These are phyloP conservation scores for Calameuta filiformis DNA, from an alignment of 2,888 invertebrate genomes.

Conservation along the genomic window DNA sequence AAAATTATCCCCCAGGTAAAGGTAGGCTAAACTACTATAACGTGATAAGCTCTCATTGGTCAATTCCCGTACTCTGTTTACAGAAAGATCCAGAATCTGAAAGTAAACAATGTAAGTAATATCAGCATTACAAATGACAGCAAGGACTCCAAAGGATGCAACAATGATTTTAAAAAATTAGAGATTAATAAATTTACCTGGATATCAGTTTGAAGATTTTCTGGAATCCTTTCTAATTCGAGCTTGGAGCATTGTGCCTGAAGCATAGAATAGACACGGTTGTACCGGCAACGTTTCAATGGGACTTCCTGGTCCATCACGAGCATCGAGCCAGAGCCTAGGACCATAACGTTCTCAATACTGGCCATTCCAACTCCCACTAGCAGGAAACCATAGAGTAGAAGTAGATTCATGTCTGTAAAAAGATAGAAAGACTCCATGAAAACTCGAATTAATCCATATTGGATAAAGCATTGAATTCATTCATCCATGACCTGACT, in stretches of 20 bases:
- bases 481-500: neutral
- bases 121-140: neutral
- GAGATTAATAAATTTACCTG: constrained; percentile 64
- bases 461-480: neutral
- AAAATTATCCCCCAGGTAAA: constrained; percentile 72
- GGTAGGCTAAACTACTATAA: constrained; percentile 69
- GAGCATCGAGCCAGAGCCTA: constrained; percentile 35
- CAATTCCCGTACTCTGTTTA: constrained; percentile 70
- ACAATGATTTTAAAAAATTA: neutral
- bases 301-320: constrained; percentile 41
- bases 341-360: constrained; percentile 18
- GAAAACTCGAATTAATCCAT: constrained; percentile 2
- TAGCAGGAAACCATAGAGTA: constrained; percentile 38
- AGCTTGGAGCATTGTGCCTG: constrained; percentile 70
- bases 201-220: constrained; percentile 66
- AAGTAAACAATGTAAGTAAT: constrained; percentile 41
- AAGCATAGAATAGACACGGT: constrained; percentile 68
- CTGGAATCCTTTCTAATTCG: constrained; percentile 68
- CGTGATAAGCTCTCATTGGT: constrained; percentile 67
- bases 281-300: constrained; percentile 67
- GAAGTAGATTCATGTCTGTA: constrained; percentile 29
- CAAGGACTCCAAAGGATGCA: neutral
- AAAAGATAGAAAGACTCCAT: neutral
- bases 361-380: constrained; percentile 32
- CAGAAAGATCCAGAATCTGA: constrained; percentile 72